Evolutionary conservation across 2,797 vertebrate species (phyloP), one percentile per base, ranked within the genome.

Genomic region (Nannoperca obscura): DNA sequence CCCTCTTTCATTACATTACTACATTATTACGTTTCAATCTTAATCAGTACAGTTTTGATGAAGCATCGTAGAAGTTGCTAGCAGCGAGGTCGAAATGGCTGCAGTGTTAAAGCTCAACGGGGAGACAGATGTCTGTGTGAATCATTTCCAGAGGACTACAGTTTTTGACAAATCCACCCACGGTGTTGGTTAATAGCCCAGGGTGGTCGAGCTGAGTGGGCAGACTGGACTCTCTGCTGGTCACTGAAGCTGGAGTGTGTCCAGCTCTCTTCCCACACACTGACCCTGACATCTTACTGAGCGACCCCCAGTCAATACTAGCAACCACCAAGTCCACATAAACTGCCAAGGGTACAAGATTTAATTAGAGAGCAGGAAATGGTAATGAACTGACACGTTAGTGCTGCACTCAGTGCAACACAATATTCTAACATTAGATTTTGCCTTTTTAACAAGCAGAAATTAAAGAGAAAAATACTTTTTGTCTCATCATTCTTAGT

Each of bases 201-300:
- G 70, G 82, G 83, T 80, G 82, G 80, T 72, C 0, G 36, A 81
- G 67, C 77, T 76, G 88, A 92, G 90, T 92, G 86, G 84, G 89
- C 85, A 86, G 89, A 73, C 78, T 63, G 74, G 85, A 90, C 86
- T 87, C 63, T 85, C 74, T 84, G 44, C 72, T 82, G 89, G 90
- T 91, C 92, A 86, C 70, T 81, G 83, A 63, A 78, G 79, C 84
- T 84, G 82, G 67, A 89, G 86, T 80, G 84, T 2, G 42, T 88
- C 84, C 87, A 84, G 74, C 70, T 88, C 75, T 72, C 84, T 88
- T 86, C 91, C 92, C 87, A 93, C 93, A 85, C 90, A 11, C 65
- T 84, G 86, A 92, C 88, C 86, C 85, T 69, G 63, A 85, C 86
- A 68, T 85, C 88, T 89, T 74, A 85, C 63, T 55, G 57, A 81